Evolutionary conservation across 2,888 invertebrate genomes (phyloP), one percentile per base, ranked within the genome.

Genomic region (Lordiphosa fenestrarum): DNA sequence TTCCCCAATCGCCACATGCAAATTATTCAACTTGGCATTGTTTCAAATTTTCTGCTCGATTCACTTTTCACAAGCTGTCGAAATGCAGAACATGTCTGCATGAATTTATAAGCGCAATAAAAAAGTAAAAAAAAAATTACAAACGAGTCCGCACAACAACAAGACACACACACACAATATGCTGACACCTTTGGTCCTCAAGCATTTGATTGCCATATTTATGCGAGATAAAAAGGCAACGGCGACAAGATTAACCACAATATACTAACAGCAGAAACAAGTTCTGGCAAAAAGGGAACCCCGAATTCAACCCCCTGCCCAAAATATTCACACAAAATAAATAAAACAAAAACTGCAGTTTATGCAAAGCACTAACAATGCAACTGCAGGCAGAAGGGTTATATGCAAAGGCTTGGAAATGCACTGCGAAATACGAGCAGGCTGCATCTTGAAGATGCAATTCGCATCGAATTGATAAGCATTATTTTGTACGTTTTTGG

Each of bases 191-290:
- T 76, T 76, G 67, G 77, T 67, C 64, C 33, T 68, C 19, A 66
- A 81, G 85, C 67, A 85, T 84, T 81, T 85, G 77, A 81, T 81
- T 85, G 85, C 85, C 81, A 83, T 81, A 76, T 81, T 81, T 81
- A 71, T 73, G 77, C 48, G 54, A 80, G 81, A 83, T 80, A 76
- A 81, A 66, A 80, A 76, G 77, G 80, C 82, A 78, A 83, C 84
- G 73, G 85, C 81, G 84, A 80, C 85, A 85, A 81, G 85, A 81
- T 81, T 85, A 81, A 81, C 80, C 80, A 85, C 80, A 81, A 84
- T 73, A 69, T 69, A 65, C 84, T 69, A 85, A 81, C 81, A 73
- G 80, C 59, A 37, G 47, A 30, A 76, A 83, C 84, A 56, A 55
- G 80, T 80, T 85, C 21, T 35, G 12, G 38, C 39, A 53, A 57